Conservation (phyloP, 2,888 invertebrate species). For the Troides oblongomaculatus region DNA sequence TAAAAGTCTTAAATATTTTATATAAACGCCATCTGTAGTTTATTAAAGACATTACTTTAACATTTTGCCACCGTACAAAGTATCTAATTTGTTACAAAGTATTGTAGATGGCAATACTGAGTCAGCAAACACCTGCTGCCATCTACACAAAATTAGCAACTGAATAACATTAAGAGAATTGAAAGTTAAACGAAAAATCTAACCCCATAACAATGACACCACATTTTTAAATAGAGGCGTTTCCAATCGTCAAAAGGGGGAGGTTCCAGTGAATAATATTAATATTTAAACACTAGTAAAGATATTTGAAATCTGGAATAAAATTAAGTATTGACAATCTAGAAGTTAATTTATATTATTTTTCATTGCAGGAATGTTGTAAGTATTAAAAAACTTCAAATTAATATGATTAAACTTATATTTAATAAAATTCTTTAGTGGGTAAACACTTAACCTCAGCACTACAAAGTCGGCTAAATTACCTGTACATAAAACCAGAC, state of each 20-base stretch:
- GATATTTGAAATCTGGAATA: constrained; percentile 11
- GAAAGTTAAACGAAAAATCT: background rate
- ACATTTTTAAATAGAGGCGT: constrained; percentile 46
- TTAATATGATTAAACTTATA: no score
- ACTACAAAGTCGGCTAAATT: no score
- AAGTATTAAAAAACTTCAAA: no score
- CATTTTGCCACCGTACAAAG: background rate
- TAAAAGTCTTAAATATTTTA: background rate
- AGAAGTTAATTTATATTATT: background rate
- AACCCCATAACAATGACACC: constrained; percentile 31
- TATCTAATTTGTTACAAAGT: background rate
- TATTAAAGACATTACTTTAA: background rate
- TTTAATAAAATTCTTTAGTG: no score
- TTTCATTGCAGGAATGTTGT: no score
- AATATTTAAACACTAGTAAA: constrained; percentile 7
- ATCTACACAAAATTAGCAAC: constrained; percentile 34
- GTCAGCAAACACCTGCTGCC: constrained; percentile 31
- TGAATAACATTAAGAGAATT: background rate
- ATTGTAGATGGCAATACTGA: constrained; percentile 24
- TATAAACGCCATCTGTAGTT: constrained; percentile 8
- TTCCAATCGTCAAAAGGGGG: constrained; percentile 48
- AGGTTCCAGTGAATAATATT: constrained; percentile 41
- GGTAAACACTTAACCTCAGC: no score
- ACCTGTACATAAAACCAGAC: no score
- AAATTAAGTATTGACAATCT: background rate